Conservation (phyloP, 2,113 vertebrate species). For the Rhinopomastus cyanomelas region DNA sequence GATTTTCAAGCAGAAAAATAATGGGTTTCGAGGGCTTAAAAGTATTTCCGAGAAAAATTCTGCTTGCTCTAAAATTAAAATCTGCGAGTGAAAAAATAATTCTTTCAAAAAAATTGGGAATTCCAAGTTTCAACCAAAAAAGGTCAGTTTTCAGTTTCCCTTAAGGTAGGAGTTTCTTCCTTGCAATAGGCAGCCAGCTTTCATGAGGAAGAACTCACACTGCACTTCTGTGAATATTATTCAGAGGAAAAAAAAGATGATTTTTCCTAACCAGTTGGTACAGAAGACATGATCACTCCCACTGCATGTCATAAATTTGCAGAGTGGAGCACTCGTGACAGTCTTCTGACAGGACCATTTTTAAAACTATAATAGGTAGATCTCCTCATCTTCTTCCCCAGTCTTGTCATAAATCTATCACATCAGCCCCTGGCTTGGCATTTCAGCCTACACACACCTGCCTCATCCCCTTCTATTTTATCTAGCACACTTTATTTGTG, state of each 20-base stretch:
- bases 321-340: constrained; percentile 10
- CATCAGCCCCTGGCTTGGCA: constrained; percentile 20
- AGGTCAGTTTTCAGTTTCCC: background rate
- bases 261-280: background rate
- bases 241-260: background rate
- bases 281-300: constrained; percentile 44
- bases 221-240: background rate
- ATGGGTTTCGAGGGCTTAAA: background rate
- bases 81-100: background rate
- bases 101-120: background rate
- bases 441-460: constrained; percentile 54
- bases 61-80: background rate
- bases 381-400: constrained; percentile 28
- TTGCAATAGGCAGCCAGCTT: background rate
- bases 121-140: background rate
- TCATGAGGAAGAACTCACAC: background rate
- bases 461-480: background rate
- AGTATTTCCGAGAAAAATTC: background rate
- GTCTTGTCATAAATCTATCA: constrained; percentile 54
- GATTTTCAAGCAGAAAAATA: background rate
- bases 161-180: background rate
- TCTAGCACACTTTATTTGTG: background rate
- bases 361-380: constrained; percentile 37
- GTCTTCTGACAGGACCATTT: constrained; percentile 29
- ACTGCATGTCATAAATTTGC: constrained; percentile 50